Evolutionary conservation across 2,797 vertebrate genomes (phyloP), one percentile per base, ranked within the genome.

Genomic region (Salmo trutta): DNA sequence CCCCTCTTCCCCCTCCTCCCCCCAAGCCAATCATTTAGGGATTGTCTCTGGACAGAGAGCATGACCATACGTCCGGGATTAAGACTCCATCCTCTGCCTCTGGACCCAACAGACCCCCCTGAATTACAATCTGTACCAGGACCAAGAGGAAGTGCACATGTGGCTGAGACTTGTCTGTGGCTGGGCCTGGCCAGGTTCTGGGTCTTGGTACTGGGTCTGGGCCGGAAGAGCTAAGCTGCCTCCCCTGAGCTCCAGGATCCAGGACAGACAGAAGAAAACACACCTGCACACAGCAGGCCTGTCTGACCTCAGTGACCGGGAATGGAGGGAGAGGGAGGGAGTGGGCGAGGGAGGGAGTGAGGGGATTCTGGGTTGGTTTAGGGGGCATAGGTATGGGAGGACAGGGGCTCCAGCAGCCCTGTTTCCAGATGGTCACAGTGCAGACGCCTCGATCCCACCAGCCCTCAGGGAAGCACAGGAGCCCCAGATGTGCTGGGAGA

Each of bases 251-350:
- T 62, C 17, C 59, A 47, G 71, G 52, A 19, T 31, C 47, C n/a
- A 47, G 53, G 52, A 27, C 3, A n/a, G n/a, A 19, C 27, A 19
- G 53, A 24, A 6, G 19, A 33, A 27, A 51, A 92, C 87, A 92
- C 94, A 93, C 93, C 93, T 94, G 92, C 87, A 81, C 92, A 90
- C 93, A 93, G 93, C 93, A 93, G 93, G 93, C 88, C 90, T 93
- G 91, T 93, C 92, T 94, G 93, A 92, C 92, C 93, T 87, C 84
- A 75, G 89, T 90, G 92, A 90, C 92, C 87, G 74, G 67, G 74
- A 85, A 91, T 83, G 84, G 85, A 71, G 36, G 33, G 75, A 67
- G 81, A 65, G 67, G 78, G 64, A 66, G 72, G 76, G 36, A 78
- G 29, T 36, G 27, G 56, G 72, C 72, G 56, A 75, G 12, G 33